Evolutionary conservation across 2,797 vertebrate genomes (phyloP), one percentile per base, ranked within the genome.

Genomic region (Falco columbarius): DNA sequence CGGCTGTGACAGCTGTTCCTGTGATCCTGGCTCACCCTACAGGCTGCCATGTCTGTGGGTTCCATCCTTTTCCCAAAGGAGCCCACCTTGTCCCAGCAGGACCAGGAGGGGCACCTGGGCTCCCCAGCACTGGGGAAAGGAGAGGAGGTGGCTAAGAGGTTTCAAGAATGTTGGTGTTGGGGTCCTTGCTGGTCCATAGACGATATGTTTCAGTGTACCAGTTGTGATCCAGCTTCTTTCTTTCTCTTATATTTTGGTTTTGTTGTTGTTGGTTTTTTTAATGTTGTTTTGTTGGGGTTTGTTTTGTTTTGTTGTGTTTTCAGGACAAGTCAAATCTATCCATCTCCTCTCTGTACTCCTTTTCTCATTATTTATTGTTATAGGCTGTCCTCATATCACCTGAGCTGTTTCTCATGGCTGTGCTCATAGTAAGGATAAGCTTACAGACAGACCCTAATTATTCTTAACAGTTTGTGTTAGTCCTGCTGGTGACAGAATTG

Each of bases 1-100:
- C 4, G 3, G 10, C 23, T 68, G 17, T 1, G 1, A 14, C 36
- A 16, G 38, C 26, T 70, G 7, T 34, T 59, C 21, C 40, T 49
- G 34, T 3, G 1, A 18, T 55, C 15, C 61, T 63, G 51, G 44
- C 30, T 86, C 49, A 44, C 17, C 13, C 18, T 68, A 6, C 11
- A 38, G 56, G 14, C 30, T 26, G 26, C n/a, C 21, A 34, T 1
- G 1, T 27, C 5, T 3, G 8, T 3, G 4, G 22, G 10, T 6
- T 36, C 7, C 44, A 72, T 21, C 11, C n/a, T 54, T 19, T 23
- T 71, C 16, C 17, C 20, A 34, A 58, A 80, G 38, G 54, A 81
- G 20, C 17, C 14, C n/a, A 42, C 9, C 12, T 30, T 1, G 3
- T 56, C 63, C 22, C 1, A 1, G 24, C 4, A 14, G 22, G 22